These are phyloP conservation scores for Philopotamus ludificatus DNA, from an alignment of 1,140 invertebrate genomes.

Conservation along the genomic window DNA sequence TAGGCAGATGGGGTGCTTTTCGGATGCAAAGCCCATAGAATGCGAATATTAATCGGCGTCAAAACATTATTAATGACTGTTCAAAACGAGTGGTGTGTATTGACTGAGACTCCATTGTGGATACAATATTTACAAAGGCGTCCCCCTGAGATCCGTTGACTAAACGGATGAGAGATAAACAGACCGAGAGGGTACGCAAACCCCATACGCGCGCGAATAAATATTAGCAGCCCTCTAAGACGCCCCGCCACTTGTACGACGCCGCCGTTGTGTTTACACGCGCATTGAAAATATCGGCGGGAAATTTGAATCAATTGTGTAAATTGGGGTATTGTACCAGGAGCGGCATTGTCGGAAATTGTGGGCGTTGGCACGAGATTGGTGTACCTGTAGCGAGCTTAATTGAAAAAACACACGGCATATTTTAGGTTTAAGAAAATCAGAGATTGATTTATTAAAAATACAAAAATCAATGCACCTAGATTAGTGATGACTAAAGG, in stretches of 20 bases:
- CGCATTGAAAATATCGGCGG: no score
- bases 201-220: background rate
- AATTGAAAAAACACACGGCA: no score
- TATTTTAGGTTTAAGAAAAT: no score
- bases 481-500: no score
- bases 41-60: slow-evolving; percentile 26
- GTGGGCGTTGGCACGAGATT: no score
- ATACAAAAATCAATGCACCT: no score
- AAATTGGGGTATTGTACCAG: no score
- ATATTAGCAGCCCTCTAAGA: no score
- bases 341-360: no score
- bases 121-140: background rate
- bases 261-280: background rate
- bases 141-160: background rate
- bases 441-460: no score
- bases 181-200: background rate
- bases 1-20: slow-evolving; percentile 8
- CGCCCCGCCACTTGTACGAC: background rate
- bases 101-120: background rate
- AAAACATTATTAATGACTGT: slow-evolving; percentile 20
- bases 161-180: background rate
- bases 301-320: no score
- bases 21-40: background rate
- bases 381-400: no score
- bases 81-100: slow-evolving; percentile 11